Conservation (phyloP, 1,140 invertebrate genomes). For the Triops longicaudatus region DNA sequence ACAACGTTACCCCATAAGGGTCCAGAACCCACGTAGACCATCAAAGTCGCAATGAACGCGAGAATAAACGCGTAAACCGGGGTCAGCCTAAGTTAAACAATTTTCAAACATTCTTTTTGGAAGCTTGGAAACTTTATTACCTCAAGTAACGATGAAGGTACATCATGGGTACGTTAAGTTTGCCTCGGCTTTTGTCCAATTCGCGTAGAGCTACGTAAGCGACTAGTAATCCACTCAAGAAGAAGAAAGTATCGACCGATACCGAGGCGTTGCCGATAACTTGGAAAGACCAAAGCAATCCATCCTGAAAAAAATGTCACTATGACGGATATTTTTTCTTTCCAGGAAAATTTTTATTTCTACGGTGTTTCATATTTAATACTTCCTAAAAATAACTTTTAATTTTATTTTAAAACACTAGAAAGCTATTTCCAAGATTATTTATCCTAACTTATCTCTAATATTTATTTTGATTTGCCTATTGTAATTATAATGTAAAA, state of each 20-base stretch:
- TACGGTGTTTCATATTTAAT: too few relatives aligned
- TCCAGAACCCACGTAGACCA: slow-evolving; percentile 18
- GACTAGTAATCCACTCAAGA: slow-evolving; percentile 23
- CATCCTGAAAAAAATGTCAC: slow-evolving; percentile 16
- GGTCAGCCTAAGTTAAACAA: slow-evolving; percentile 17
- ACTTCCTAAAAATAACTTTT: too few relatives aligned
- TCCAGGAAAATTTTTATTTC: too few relatives aligned
- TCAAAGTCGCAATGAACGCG: slow-evolving; percentile 20
- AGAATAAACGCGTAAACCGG: slow-evolving; percentile 28
- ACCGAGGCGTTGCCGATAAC: slow-evolving; percentile 19
- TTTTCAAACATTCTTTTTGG: background rate
- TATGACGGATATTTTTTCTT: too few relatives aligned
- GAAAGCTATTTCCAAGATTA: background rate
- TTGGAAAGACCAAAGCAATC: background rate
- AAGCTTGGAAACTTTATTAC: slow-evolving; percentile 16
- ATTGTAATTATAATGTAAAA: too few relatives aligned
- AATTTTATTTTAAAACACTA: too few relatives aligned
- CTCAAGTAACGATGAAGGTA: slow-evolving; percentile 30
- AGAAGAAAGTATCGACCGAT: slow-evolving; percentile 25
- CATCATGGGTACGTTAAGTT: slow-evolving; percentile 27
- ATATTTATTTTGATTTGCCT: background rate
- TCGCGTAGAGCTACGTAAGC: slow-evolving; percentile 27
- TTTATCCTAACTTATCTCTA: background rate
- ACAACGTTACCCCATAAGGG: slow-evolving; percentile 21
- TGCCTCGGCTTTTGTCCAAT: slow-evolving; percentile 28